Evolutionary conservation across 2,113 vertebrate genomes (phyloP), one percentile per base, ranked within the genome.

Genomic region (Thunnus thynnus): DNA sequence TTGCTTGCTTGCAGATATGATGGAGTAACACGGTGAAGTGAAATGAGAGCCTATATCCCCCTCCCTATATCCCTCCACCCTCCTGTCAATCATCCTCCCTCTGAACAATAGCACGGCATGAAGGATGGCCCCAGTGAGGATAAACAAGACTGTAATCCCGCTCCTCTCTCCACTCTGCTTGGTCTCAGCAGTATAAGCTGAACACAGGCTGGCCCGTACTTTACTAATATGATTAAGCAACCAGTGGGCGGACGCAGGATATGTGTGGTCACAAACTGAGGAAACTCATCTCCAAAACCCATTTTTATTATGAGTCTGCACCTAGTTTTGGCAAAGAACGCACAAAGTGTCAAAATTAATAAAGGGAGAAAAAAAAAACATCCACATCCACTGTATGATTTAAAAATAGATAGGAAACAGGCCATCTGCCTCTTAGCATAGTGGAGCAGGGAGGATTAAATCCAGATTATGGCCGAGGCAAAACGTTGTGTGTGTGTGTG

Each of bases 381-480:
- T 94, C 83, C 73, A 90, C 91, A 91, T 18, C 7, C 18, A 10
- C 86, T 85, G 76, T 84, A 68, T 93, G 92, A 94, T 95, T 94
- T 91, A 88, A 92, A 92, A 86, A 93, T 87, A 91, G 79, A 84
- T 55, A 89, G 94, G 95, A 96, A 96, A 95, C 90, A 95, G 90
- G 96, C 96, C 98, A 98, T 97, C 97, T 98, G 97, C 95, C 96
- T 95, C 91, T 88, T 79, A 92, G 86, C 88, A 91, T 93, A 94
- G 94, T 94, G 90, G 91, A 95, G 95, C 94, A 85, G 82, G 94
- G 87, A 75, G 92, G 94, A 86, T 96, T 95, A 97, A 99, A 99
- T 98, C 97, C 98, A 97, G 98, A 97, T 99, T 98, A 98, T 91
- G 86, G 93, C 91, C 78, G 78, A 50, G 82, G 89, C 95, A 94